Base-by-base conservation (phyloP, 2,888 invertebrate genomes). In the Caenorhabditis becei region DNA sequence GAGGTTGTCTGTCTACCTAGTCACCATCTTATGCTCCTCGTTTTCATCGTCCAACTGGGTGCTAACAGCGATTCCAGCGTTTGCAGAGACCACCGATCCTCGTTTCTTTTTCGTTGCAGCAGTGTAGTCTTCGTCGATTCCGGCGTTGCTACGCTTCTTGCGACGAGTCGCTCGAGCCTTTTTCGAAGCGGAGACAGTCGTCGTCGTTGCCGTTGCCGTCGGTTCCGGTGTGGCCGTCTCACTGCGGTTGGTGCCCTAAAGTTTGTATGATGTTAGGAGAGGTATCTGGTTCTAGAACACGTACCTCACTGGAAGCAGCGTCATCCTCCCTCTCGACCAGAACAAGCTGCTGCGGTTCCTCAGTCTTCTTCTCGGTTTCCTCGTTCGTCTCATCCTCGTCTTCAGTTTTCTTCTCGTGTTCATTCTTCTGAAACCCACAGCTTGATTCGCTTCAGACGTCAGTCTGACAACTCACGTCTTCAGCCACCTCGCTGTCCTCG, bases 221-320 rank as follows among this genome's bases (percentile, higher is more conserved):
- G 74, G 80, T 37, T 80, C 80, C 20, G 80, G 80, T 37, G 80
- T 80, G 11, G 75, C 80, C 1, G 80, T 59, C 37, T 80, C 80
- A 35, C 74, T 75, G 26, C 80, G 63, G 18, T 59, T 70, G 5
- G 80, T 80, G 3, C 80, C 80, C 72, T 79, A 26, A 28, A 65
- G n/a, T n/a, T n/a, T n/a, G n/a, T n/a, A n/a, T n/a, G n/a, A n/a
- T n/a, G n/a, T n/a, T n/a, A n/a, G n/a, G n/a, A n/a, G n/a, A n/a
- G n/a, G n/a, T n/a, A n/a, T n/a, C n/a, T n/a, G n/a, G n/a, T n/a
- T n/a, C n/a, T n/a, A n/a, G 11, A 37, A 61, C 18, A 54, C 18
- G n/a, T 54, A 79, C 79, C 66, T 80, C 80, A 20, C 80, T 80
- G 14, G 80, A 80, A 23, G 80, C 80, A 3, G 80, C 80, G 41